These are phyloP conservation scores for Dryobota labecula DNA, from an alignment of 2,888 invertebrate species.

Conservation along the genomic window DNA sequence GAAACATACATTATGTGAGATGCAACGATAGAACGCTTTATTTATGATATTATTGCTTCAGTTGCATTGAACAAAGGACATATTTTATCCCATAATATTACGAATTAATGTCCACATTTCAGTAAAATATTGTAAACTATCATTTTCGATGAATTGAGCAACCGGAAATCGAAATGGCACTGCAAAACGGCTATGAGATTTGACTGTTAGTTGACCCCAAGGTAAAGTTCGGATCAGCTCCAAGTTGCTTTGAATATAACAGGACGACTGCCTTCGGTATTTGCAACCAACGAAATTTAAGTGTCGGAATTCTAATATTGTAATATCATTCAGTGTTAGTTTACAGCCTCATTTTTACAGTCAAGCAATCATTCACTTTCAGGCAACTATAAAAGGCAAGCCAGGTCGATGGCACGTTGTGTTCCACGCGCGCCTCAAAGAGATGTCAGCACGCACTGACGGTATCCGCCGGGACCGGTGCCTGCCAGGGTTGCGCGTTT, in stretches of 20 bases:
- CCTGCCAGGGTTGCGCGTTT: no score
- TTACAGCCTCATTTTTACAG: neutral
- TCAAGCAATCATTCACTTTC: neutral
- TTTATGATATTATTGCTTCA: conserved; percentile 15
- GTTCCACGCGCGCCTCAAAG: no score
- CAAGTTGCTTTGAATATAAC: neutral
- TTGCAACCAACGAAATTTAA: neutral
- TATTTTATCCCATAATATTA: neutral
- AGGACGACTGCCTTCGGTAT: neutral
- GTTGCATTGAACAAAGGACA: conserved; percentile 26
- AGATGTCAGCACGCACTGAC: no score
- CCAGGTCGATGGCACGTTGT: no score
- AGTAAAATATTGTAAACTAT: neutral
- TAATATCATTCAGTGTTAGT: neutral
- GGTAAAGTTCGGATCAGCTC: neutral
- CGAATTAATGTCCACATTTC: conserved; percentile 24
- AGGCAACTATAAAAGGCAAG: neutral
- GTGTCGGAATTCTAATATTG: neutral
- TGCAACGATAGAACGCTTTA: conserved; percentile 29
- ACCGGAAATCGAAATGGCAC: neutral
- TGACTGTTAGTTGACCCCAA: conserved; percentile 6
- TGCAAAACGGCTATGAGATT: neutral
- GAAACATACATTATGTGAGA: neutral
- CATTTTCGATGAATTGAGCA: neutral
- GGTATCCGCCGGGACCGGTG: no score